Percentiles rank a stretch among this genome's conserved stretches.
These are phyloP conservation scores for Alosa alosa DNA, from an alignment of 2,113 vertebrate genomes.

Conservation along the genomic window DNA sequence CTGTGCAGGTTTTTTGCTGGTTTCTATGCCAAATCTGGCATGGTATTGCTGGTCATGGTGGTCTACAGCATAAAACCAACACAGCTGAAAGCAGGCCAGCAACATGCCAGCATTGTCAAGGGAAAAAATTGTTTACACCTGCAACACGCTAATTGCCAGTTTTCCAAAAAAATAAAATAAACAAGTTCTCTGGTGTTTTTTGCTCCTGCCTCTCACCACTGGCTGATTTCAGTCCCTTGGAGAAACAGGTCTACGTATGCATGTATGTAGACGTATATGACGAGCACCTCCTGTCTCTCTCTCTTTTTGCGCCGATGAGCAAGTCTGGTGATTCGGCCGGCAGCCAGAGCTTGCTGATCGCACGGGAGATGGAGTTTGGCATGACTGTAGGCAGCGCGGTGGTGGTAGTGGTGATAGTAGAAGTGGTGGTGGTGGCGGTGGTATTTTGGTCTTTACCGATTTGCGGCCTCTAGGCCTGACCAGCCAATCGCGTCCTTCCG, in stretches of 20 bases:
- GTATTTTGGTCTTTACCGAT: slow-evolving; percentile 50
- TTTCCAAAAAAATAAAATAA: not conserved
- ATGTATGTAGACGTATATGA: not conserved
- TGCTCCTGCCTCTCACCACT: not conserved
- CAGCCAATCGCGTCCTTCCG: slow-evolving; percentile 54
- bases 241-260: not conserved
- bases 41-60: not conserved
- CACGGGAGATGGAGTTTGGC: slow-evolving; percentile 41
- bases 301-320: not conserved
- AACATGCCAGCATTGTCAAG: not conserved
- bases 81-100: not conserved
- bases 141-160: too few relatives aligned
- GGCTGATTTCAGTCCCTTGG: not conserved
- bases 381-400: slow-evolving; percentile 46
- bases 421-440: not conserved
- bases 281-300: not conserved
- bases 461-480: slow-evolving; percentile 49
- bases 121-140: not conserved
- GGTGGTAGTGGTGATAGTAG: not conserved
- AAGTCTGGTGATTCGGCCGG: not conserved
- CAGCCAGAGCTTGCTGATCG: slow-evolving; percentile 41
- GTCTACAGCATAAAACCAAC: too few relatives aligned
- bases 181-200: not conserved
- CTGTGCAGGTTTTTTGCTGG: not conserved
- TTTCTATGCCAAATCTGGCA: not conserved